phyloP scores from a whole-genome alignment of 1,140 invertebrate species.

The Drosophila micromelanica region DNA sequence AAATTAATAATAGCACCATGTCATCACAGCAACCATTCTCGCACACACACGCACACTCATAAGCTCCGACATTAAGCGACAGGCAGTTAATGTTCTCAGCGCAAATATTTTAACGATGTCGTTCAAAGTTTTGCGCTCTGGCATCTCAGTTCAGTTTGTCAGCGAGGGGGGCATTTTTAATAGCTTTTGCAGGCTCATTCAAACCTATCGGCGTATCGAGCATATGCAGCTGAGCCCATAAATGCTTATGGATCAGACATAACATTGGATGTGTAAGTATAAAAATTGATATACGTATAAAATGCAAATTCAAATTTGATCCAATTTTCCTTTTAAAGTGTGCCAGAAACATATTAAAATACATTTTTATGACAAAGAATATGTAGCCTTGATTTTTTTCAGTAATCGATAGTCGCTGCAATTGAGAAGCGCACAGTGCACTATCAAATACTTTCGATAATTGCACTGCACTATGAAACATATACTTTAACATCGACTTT shows the following conservation, averaged over 20 bases:
- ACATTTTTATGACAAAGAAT: too few species aligned
- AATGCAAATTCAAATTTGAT: background rate
- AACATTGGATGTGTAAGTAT: background rate
- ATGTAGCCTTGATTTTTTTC: too few species aligned
- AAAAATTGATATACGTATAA: background rate
- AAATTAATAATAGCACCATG: conserved; percentile 39
- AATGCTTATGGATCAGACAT: conserved; percentile 21
- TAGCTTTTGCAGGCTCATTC: conserved; percentile 19
- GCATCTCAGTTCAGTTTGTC: background rate
- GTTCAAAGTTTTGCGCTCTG: conserved; percentile 13
- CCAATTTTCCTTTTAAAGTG: background rate
- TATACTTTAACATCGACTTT: too few species aligned
- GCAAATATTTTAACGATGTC: conserved; percentile 47
- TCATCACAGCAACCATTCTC: conserved; percentile 8
- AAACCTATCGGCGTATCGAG: conserved; percentile 29
- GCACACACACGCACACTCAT: background rate
- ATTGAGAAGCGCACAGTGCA: too few species aligned
- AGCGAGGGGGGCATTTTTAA: conserved; percentile 3
- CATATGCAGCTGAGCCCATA: conserved; percentile 11
- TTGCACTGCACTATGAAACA: too few species aligned
- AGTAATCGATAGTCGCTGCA: too few species aligned
- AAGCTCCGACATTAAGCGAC: conserved; percentile 24
- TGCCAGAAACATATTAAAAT: background rate
- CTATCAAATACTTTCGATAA: too few species aligned
- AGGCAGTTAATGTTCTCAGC: conserved; percentile 42